These are phyloP conservation scores for Zoanthus sansibaricus DNA, from an alignment of 92 coral and sea anemone genomes.

Conservation along the genomic window DNA sequence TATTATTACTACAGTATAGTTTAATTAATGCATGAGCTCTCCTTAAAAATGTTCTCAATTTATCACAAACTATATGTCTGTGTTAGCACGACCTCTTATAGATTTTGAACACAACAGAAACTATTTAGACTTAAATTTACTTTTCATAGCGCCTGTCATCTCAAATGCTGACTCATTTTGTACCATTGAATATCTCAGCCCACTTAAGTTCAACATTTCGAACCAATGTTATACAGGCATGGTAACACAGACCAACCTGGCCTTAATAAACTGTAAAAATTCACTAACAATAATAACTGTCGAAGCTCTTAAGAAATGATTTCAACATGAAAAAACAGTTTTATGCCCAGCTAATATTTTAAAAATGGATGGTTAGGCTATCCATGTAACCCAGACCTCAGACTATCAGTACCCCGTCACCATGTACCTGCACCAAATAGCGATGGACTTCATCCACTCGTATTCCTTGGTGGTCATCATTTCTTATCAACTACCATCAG, in stretches of 20 bases:
- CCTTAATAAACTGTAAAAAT: slow-evolving; percentile 31
- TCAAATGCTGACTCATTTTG: slow-evolving; percentile 32
- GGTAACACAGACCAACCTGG: slow-evolving; percentile 33
- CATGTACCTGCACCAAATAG: slow-evolving; percentile 8
- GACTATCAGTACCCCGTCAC: slow-evolving; percentile 34
- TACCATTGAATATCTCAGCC: slow-evolving; percentile 44
- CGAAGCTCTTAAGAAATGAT: slow-evolving; percentile 45
- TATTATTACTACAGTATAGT: too few relatives aligned
- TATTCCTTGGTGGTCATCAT: slow-evolving; percentile 10
- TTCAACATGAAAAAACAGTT: slow-evolving; percentile 10
- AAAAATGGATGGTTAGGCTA: slow-evolving; percentile 58
- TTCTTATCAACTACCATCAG: slow-evolving; percentile 10
- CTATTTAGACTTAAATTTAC: slow-evolving; percentile 26
- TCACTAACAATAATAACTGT: slow-evolving; percentile 21
- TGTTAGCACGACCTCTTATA: slow-evolving; percentile 36
- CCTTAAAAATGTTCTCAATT: too few relatives aligned
- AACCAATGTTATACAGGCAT: slow-evolving; percentile 51
- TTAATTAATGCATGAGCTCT: neutral
- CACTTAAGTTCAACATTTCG: slow-evolving; percentile 40
- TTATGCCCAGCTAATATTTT: slow-evolving; percentile 30
- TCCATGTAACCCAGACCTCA: slow-evolving; percentile 48
- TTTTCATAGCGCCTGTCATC: slow-evolving; percentile 39
- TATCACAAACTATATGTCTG: neutral
- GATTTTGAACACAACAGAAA: slow-evolving; percentile 39
- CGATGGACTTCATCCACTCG: slow-evolving; percentile 15